Evolutionary conservation across 2,888 invertebrate genomes (phyloP).

Genomic region (Endotricha flammealis): DNA sequence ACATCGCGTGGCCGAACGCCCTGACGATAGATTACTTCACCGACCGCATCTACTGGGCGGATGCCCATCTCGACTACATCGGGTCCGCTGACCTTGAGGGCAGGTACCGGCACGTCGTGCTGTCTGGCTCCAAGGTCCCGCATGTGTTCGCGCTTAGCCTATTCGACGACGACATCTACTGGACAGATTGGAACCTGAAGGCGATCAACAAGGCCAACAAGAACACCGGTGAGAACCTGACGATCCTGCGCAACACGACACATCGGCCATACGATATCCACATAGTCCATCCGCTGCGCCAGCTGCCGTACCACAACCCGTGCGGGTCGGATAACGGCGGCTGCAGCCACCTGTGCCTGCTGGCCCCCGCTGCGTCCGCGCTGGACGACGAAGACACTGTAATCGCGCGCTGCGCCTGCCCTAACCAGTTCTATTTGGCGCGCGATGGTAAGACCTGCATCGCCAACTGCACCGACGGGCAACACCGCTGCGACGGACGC

Average conservation of each 20-base stretch:
- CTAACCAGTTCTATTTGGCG: slow-evolving; percentile 93
- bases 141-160: slow-evolving; percentile 97
- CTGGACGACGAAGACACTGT: slow-evolving; percentile 89
- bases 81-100: slow-evolving; percentile 97
- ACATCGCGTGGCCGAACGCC: slow-evolving; percentile 99
- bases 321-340: slow-evolving; percentile 96
- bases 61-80: slow-evolving; percentile 98
- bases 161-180: slow-evolving; percentile 95
- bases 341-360: slow-evolving; percentile 96
- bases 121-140: slow-evolving; percentile 90
- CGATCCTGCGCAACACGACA: slow-evolving; percentile 90
- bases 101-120: slow-evolving; percentile 87
- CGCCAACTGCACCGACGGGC: slow-evolving; percentile 95
- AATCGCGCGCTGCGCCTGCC: slow-evolving; percentile 92
- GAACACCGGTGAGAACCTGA: slow-evolving; percentile 88
- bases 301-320: slow-evolving; percentile 91
- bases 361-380: slow-evolving; percentile 89
- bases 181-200: slow-evolving; percentile 99
- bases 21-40: slow-evolving; percentile 97
- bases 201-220: slow-evolving; percentile 95
- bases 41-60: slow-evolving; percentile 97
- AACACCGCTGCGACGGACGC: slow-evolving; percentile 83
- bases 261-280: slow-evolving; percentile 97
- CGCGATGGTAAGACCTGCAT: slow-evolving; percentile 91
- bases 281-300: slow-evolving; percentile 92